Conservation (phyloP, 64 coral and sea anemone species). For the Stylophora pistillata region DNA sequence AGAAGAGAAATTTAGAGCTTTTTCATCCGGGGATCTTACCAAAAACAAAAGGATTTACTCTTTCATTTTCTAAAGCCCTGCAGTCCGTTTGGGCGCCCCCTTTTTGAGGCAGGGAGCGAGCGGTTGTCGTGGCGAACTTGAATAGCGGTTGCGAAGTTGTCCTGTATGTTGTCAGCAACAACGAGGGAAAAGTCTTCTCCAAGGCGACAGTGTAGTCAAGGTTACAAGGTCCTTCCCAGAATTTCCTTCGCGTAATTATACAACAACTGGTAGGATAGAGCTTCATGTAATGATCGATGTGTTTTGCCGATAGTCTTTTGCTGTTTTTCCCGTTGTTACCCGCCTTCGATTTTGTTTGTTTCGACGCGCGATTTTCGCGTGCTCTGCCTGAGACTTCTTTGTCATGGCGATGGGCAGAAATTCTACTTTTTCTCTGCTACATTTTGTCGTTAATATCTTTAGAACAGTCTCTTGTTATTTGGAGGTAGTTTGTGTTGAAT, state of each 20-base stretch:
- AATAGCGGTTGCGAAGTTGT: constrained; percentile 96
- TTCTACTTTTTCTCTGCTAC: not conserved
- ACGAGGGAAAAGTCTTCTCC: constrained; percentile 91
- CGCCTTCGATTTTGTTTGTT: constrained; percentile 54
- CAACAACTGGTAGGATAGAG: constrained; percentile 56
- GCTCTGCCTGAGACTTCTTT: constrained; percentile 19
- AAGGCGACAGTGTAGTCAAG: constrained; percentile 99
- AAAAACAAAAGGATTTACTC: constrained; percentile 3
- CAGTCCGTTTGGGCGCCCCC: not conserved
- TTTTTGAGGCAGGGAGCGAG: constrained; percentile 11
- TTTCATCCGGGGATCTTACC: constrained; percentile 5
- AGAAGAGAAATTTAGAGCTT: not conserved
- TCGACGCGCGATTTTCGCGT: constrained; percentile 35
- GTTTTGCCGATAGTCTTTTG: not conserved
- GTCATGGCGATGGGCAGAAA: constrained; percentile 7
- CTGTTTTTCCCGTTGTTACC: constrained; percentile 15
- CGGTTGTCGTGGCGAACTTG: constrained; percentile 80
- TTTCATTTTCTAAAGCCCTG: not conserved
- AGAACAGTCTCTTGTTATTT: not conserved
- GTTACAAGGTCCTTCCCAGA: constrained; percentile 97
- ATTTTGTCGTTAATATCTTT: not conserved
- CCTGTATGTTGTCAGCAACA: constrained; percentile 94
- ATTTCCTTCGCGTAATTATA: constrained; percentile 92
- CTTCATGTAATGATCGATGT: not conserved
- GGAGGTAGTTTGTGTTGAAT: not conserved